Evolutionary conservation across 30 jellyfish, hydroid and myxozoan genomes (phyloP).

Genomic region (Hydractinia echinata): DNA sequence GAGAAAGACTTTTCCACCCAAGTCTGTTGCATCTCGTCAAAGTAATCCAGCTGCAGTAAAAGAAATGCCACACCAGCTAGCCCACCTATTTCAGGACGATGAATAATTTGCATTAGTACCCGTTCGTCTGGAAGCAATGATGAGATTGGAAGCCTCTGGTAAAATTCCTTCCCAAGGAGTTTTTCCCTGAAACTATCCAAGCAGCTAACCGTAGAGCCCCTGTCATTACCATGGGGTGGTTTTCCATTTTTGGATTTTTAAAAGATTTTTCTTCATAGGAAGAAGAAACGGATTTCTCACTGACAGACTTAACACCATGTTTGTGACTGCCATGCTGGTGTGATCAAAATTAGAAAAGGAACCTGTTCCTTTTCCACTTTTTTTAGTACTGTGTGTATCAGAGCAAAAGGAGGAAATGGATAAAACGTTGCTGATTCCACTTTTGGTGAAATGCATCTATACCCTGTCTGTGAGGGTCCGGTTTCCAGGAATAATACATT

Average conservation of each 20-base stretch:
- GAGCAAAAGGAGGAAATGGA: background rate
- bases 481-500: no score
- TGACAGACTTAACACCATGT: slow-evolving; percentile 38
- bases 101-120: slow-evolving; percentile 47
- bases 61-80: slow-evolving; percentile 60
- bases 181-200: slow-evolving; percentile 45
- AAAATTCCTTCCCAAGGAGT: slow-evolving; percentile 25
- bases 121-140: slow-evolving; percentile 34
- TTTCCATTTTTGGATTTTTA: slow-evolving; percentile 28
- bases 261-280: background rate
- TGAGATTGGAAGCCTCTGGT: no score
- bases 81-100: slow-evolving; percentile 33
- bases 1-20: no score
- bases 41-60: no score
- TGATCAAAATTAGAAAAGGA: background rate
- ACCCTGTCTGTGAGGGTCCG: no score
- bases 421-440: no score
- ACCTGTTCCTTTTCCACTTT: background rate
- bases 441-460: no score
- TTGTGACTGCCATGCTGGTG: slow-evolving; percentile 41
- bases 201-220: slow-evolving; percentile 33
- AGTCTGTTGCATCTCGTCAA: no score
- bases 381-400: background rate
- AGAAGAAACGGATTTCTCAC: background rate
- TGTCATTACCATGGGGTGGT: slow-evolving; percentile 34